Percentiles rank a stretch among this genome's conserved stretches.
These are phyloP conservation scores for Poecilia velifera DNA, from an alignment of 2,797 vertebrate species.

Conservation along the genomic window DNA sequence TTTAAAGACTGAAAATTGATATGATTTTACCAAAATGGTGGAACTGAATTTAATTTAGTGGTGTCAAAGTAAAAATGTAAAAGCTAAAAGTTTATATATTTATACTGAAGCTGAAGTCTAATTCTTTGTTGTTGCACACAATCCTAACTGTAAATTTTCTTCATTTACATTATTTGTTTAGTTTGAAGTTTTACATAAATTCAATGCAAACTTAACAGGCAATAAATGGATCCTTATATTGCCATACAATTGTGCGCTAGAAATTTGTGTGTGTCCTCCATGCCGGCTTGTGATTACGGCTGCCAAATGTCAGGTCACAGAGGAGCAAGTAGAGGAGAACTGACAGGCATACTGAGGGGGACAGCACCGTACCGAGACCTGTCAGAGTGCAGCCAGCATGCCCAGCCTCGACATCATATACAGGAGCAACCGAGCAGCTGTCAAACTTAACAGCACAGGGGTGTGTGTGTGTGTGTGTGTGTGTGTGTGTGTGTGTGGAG, in stretches of 20 bases:
- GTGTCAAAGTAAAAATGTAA: not conserved
- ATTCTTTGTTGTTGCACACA: not conserved
- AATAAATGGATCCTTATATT: not conserved
- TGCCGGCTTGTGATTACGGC: constrained; percentile 9
- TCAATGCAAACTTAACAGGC: not conserved
- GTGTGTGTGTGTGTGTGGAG: constrained; percentile 1
- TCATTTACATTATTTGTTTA: not conserved
- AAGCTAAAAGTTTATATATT: not conserved
- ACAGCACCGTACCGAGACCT: constrained; percentile 55
- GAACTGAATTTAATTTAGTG: not conserved
- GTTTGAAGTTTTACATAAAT: constrained; percentile 1
- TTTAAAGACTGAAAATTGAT: not conserved
- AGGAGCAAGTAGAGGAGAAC: constrained; percentile 30
- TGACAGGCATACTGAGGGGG: constrained; percentile 61
- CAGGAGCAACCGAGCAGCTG: constrained; percentile 53
- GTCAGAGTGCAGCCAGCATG: constrained; percentile 56
- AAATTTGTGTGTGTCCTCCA: constrained; percentile 14
- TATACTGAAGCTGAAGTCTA: not conserved
- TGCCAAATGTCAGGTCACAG: constrained; percentile 57
- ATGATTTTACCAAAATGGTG: not conserved
- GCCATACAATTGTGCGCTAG: not conserved
- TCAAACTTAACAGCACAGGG: constrained; percentile 47
- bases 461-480: constrained; percentile 1
- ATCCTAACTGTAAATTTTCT: not conserved
- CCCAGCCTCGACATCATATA: constrained; percentile 47